Evolutionary conservation across 2,113 vertebrate genomes (phyloP), one percentile per base, ranked within the genome.

Genomic region (Ceuthmochares aereus): DNA sequence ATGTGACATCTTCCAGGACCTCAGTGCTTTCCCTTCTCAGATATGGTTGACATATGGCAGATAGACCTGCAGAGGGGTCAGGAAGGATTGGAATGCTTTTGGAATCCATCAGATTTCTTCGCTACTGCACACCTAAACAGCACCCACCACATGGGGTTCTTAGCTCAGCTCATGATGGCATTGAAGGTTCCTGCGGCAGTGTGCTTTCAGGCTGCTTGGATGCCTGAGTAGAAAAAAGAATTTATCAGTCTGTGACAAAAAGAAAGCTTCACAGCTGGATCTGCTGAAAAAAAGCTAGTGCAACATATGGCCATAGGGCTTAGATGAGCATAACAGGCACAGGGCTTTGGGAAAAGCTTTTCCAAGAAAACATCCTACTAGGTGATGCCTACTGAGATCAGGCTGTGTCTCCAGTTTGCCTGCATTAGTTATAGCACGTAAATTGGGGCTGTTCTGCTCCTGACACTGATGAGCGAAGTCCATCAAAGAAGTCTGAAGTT

Each of bases 101-200:
- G 63, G 51, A 77, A 69, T 18, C 51, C 42, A n/a, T 19, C n/a
- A 43, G 25, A 10, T 58, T 42, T 27, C 36, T 70, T 74, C 62
- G 59, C n/a, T 49, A 14, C 9, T 25, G 4, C 10, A 10, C 30
- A 30, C 20, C 23, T 36, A 14, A 64, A 23, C 23, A 25, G 30
- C 21, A 58, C 4, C 7, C 66, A 21, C 16, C 2, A 0, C 0
- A 0, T 14, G 51, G n/a, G n/a, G 8, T 27, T 63, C 22, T 76
- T 62, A 43, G 55, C 51, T 77, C 73, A 45, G 73, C 45, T 75
- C 51, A n/a, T 22, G 37, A n/a, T 2, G 10, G 14, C 4, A 18
- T 37, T 6, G 6, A 49, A 64, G 55, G 16, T 52, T 91, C 66
- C 59, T 87, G 49, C 58, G 69, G 70, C 51, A 49, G 43, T 8